A percentile compares a stretch with the other conserved stretches of the same genome.
phyloP scores from a whole-genome alignment of 2,113 vertebrate genomes.

The Oryzias celebensis region DNA sequence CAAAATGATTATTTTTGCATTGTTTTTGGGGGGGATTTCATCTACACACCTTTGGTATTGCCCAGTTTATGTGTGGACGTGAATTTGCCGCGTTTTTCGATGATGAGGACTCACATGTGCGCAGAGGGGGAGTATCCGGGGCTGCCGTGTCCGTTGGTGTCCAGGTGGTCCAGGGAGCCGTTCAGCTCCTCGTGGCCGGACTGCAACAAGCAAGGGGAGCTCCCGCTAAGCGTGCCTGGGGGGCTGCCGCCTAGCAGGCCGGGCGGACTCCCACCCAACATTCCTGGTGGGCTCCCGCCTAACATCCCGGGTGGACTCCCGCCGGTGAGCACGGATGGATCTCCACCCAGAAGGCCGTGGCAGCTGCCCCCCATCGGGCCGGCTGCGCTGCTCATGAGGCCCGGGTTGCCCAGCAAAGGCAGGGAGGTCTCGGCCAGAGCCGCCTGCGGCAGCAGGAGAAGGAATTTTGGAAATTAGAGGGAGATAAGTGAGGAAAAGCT shows the following conservation, averaged over 20 bases:
- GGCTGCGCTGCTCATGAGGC: conserved; percentile 91
- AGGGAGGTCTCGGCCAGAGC: conserved; percentile 97
- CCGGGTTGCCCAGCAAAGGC: conserved; percentile 92
- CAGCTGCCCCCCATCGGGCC: conserved; percentile 88
- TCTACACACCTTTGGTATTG: too few relatives aligned
- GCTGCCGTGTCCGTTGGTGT: conserved; percentile 97
- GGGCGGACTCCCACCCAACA: conserved; percentile 88
- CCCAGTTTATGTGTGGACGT: too few relatives aligned
- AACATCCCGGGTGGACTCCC: conserved; percentile 89
- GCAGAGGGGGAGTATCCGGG: conserved; percentile 93
- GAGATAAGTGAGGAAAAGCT: too few relatives aligned
- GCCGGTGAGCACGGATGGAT: conserved; percentile 88
- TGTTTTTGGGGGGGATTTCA: too few relatives aligned
- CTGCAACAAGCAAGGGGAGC: conserved; percentile 90
- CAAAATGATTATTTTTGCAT: too few relatives aligned
- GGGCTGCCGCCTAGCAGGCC: conserved; percentile 91
- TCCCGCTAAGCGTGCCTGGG: conserved; percentile 87
- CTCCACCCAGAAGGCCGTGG: conserved; percentile 92
- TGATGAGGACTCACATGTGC: conserved; percentile 88
- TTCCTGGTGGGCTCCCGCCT: conserved; percentile 85
- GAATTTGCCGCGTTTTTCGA: neutral
- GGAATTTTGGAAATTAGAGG: neutral
- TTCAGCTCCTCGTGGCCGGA: conserved; percentile 93
- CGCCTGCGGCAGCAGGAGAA: conserved; percentile 76
- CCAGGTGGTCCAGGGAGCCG: conserved; percentile 93